A percentile compares a stretch with the other conserved stretches of the same genome.
phyloP scores from a whole-genome alignment of 2,113 vertebrate species.

The Aythya baeri region DNA sequence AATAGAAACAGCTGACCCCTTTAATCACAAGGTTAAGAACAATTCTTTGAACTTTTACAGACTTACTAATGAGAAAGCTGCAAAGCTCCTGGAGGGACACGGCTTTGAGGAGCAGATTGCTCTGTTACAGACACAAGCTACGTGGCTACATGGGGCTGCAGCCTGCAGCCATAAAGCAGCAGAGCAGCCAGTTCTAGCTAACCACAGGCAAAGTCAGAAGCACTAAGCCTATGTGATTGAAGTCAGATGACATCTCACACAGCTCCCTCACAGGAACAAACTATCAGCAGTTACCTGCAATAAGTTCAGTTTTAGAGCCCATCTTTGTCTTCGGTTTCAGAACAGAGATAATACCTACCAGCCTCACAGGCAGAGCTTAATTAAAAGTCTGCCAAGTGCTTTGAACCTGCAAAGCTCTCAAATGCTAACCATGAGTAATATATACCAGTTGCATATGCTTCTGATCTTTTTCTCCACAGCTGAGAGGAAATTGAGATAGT shows the following conservation, averaged over 20 bases:
- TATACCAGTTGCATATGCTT: background rate
- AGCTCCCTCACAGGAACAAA: background rate
- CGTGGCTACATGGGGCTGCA: background rate
- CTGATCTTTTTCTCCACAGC: constrained; percentile 50
- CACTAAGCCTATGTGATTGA: background rate
- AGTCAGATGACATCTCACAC: background rate
- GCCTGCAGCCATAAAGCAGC: background rate
- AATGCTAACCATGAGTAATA: constrained; percentile 25
- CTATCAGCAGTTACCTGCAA: background rate
- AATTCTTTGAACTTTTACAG: constrained; percentile 20
- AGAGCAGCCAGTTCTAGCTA: background rate
- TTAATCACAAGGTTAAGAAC: background rate
- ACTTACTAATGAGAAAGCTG: constrained; percentile 42
- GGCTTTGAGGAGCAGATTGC: background rate
- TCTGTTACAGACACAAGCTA: background rate
- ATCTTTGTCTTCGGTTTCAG: background rate
- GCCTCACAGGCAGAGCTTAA: constrained; percentile 39
- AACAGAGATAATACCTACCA: background rate
- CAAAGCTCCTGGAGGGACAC: background rate
- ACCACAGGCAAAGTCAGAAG: background rate
- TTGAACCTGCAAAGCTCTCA: constrained; percentile 45
- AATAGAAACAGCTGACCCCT: background rate
- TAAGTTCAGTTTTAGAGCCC: background rate
- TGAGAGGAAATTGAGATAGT: constrained; percentile 53
- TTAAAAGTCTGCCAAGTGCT: constrained; percentile 45